Base-by-base conservation (phyloP, 2,888 invertebrate species). In the Agrotis ipsilon region DNA sequence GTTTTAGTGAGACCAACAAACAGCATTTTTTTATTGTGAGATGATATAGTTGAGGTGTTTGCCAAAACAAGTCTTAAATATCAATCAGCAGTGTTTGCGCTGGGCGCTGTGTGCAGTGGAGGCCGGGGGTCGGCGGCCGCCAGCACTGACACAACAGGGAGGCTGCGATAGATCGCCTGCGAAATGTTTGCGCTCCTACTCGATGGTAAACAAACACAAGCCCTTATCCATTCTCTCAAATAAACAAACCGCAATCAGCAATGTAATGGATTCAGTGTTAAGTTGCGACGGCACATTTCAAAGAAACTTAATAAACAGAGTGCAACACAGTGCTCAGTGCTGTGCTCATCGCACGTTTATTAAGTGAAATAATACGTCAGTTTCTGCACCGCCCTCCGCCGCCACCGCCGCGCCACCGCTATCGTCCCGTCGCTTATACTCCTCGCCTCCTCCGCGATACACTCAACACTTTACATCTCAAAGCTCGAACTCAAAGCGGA, bases 401-500 rank as follows among this genome's bases (percentile, higher is more conserved):
- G n/a, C n/a, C n/a, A 7, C 32, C 32, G 32, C 32, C 32, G 32
- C 32, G 5, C 32, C 5, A 1, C 32, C 32, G 32, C 32, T 7
- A 32, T n/a, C n/a, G n/a, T n/a, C n/a, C 32, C 32, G 39, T 39
- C 11, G 11, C 39, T 39, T 39, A 11, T 11, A 39, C 39, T 13
- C 6, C 3, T 18, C 21, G 9, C 39, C 24, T 24, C 19, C 16
- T 16, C 21, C 4, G 45, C 13, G 14, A 1, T 32, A n/a, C 24
- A 18, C 21, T 32, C 7, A n/a, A 39, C 32, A 19, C 19, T 54
- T 68, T 60, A 60, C 55, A 27, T 76, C 39, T 61, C 51, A 69
- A 57, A 60, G 69, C 32, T 71, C 13, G 14, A 18, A 21, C 52
- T 60, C 59, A n/a, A 39, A 45, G 18, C 48, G 19, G 24, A 9